phyloP scores from a whole-genome alignment of 2,797 vertebrate species.

The Serranus cabrilla region DNA sequence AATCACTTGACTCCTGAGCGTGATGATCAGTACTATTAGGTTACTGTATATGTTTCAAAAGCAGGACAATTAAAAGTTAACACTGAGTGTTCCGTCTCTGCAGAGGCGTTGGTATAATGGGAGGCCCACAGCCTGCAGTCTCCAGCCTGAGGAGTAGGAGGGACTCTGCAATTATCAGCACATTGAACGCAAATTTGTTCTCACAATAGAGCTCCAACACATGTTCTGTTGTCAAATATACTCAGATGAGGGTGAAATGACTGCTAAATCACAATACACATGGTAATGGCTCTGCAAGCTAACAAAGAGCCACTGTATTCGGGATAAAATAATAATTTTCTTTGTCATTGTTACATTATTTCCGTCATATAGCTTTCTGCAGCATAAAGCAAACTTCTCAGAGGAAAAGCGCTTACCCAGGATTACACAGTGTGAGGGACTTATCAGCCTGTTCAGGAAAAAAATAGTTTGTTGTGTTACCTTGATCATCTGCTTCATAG shows the following conservation, averaged over 20 bases:
- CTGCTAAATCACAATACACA: not conserved
- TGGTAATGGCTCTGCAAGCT: not conserved
- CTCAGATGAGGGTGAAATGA: not conserved
- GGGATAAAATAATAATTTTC: conserved; percentile 40
- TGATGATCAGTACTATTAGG: conserved; percentile 61
- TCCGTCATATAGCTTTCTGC: conserved; percentile 35
- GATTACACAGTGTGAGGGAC: conserved; percentile 49
- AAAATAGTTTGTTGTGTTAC: conserved; percentile 22
- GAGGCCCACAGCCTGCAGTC: not conserved
- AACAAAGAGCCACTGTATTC: conserved; percentile 19
- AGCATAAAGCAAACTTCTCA: conserved; percentile 55
- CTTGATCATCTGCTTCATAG: conserved; percentile 30
- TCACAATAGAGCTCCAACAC: not conserved
- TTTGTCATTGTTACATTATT: conserved; percentile 41
- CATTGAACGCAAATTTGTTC: conserved; percentile 48
- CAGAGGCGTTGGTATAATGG: conserved; percentile 35
- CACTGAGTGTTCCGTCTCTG: conserved; percentile 22
- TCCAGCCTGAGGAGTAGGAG: conserved; percentile 52
- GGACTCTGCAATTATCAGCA: conserved; percentile 52
- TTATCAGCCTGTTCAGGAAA: conserved; percentile 36
- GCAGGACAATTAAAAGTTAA: conserved; percentile 61
- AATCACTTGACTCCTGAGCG: conserved; percentile 65
- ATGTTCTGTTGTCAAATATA: not conserved
- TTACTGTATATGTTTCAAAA: conserved; percentile 71
- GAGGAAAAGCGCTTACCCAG: conserved; percentile 37